These are phyloP conservation scores for Rhyzopertha dominica DNA, from an alignment of 1,140 invertebrate genomes.

Conservation along the genomic window DNA sequence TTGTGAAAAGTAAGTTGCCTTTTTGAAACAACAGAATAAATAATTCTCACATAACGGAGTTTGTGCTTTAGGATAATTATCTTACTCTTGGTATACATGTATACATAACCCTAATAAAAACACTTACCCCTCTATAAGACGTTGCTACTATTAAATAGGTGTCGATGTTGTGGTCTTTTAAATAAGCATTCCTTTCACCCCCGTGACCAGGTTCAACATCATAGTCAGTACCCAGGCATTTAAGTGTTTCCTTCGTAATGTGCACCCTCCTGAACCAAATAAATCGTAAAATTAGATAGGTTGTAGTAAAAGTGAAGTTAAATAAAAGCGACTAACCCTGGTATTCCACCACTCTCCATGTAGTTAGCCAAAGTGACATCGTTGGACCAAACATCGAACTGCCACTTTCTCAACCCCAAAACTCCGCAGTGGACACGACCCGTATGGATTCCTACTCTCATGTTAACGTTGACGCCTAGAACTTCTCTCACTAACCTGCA, in stretches of 20 bases:
- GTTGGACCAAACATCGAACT: conserved; percentile 94
- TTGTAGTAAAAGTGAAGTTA: too few relatives aligned
- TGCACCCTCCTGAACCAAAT: conserved; percentile 79
- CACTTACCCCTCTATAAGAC: conserved; percentile 62
- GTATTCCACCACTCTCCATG: conserved; percentile 92
- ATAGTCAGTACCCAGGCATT: conserved; percentile 80
- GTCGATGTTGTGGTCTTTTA: conserved; percentile 88
- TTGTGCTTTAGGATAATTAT: too few relatives aligned
- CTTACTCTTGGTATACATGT: too few relatives aligned
- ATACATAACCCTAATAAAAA: too few relatives aligned
- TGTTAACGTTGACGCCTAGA: conserved; percentile 88
- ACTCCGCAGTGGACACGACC: conserved; percentile 92
- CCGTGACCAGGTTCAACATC: conserved; percentile 85
- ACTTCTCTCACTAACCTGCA: conserved; percentile 78
- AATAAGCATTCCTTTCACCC: conserved; percentile 75
- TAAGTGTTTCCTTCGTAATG: conserved; percentile 86
- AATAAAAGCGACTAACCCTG: conserved; percentile 71
- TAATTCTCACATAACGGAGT: too few relatives aligned
- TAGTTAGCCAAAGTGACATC: conserved; percentile 93
- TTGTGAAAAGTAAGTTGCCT: too few relatives aligned
- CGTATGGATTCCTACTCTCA: conserved; percentile 93
- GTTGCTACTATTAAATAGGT: conserved; percentile 84
- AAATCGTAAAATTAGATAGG: conserved; percentile 3
- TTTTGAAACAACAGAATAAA: too few relatives aligned
- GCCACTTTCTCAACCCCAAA: conserved; percentile 85